phyloP scores from a whole-genome alignment of 1,140 invertebrate genomes.

The Stegodyphus dumicola region DNA sequence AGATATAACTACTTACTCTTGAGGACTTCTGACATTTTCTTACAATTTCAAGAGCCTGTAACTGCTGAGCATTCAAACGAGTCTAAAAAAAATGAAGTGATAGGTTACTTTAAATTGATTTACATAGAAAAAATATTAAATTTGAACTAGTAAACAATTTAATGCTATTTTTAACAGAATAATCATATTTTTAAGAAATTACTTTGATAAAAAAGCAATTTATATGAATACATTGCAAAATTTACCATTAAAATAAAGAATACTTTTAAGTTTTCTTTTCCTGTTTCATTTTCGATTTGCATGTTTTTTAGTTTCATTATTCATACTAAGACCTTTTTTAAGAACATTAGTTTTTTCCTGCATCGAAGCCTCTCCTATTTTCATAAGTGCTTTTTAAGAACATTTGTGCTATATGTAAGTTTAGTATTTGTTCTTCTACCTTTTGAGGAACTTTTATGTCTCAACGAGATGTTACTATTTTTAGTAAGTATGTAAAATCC shows the following conservation, averaged over 20 bases:
- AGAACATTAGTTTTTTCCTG: too few relatives aligned
- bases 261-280: not conserved
- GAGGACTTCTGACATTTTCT: slow-evolving; percentile 35
- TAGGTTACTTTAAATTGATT: not conserved
- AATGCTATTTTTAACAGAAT: not conserved
- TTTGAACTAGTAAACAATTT: not conserved
- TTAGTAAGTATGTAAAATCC: too few relatives aligned
- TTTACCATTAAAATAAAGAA: not conserved
- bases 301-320: too few relatives aligned
- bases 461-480: too few relatives aligned
- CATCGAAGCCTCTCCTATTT: too few relatives aligned
- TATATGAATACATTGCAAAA: not conserved
- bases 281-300: too few relatives aligned
- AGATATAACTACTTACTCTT: slow-evolving; percentile 20
- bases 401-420: too few relatives aligned
- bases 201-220: not conserved
- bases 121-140: not conserved
- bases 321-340: too few relatives aligned
- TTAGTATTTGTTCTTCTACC: too few relatives aligned
- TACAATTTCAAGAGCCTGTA: slow-evolving; percentile 51
- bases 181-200: not conserved
- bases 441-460: too few relatives aligned
- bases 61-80: slow-evolving; percentile 39
- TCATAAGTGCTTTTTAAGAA: too few relatives aligned
- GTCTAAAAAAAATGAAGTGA: slow-evolving; percentile 13